Conservation (phyloP, 1,140 invertebrate species). For the Tenebrio molitor region DNA sequence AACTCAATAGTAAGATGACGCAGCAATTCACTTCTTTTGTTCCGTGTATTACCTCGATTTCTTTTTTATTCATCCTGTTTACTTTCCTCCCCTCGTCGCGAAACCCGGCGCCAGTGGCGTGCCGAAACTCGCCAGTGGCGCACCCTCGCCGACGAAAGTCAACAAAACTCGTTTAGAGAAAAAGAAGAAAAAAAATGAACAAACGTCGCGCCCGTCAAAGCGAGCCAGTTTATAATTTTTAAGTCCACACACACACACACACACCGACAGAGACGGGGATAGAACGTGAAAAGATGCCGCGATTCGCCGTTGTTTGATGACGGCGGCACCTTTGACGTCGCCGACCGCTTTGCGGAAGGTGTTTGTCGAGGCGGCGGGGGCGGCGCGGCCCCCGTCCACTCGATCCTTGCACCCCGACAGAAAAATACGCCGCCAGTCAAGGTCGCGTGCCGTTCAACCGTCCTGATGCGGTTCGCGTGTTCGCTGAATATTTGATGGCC, state of each 20-base stretch:
- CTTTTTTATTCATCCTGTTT: too few species aligned
- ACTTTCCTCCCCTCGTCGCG: too few species aligned
- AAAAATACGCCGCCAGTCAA: neutral
- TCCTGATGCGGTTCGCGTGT: slow-evolving; percentile 22
- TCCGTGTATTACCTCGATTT: neutral
- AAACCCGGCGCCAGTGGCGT: too few species aligned
- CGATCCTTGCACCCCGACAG: slow-evolving; percentile 2
- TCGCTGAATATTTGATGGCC: slow-evolving; percentile 14
- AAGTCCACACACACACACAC: slow-evolving; percentile 37
- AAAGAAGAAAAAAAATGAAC: neutral
- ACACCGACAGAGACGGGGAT: slow-evolving; percentile 4
- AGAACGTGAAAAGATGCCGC: slow-evolving; percentile 43
- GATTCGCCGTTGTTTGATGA: slow-evolving; percentile 38
- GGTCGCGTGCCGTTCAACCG: neutral
- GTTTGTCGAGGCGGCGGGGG: slow-evolving; percentile 35
- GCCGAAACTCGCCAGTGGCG: neutral
- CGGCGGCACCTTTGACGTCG: slow-evolving; percentile 40
- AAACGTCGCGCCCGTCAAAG: slow-evolving; percentile 22
- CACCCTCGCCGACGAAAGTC: neutral
- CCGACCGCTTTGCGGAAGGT: slow-evolving; percentile 41
- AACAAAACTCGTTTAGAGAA: too few species aligned
- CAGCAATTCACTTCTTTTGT: slow-evolving; percentile 17
- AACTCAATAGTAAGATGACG: neutral
- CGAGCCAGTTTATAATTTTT: slow-evolving; percentile 42
- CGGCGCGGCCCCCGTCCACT: slow-evolving; percentile 12